Evolutionary conservation across 2,797 vertebrate species (phyloP), one percentile per base, ranked within the genome.

Genomic region (Myotis myotis): DNA sequence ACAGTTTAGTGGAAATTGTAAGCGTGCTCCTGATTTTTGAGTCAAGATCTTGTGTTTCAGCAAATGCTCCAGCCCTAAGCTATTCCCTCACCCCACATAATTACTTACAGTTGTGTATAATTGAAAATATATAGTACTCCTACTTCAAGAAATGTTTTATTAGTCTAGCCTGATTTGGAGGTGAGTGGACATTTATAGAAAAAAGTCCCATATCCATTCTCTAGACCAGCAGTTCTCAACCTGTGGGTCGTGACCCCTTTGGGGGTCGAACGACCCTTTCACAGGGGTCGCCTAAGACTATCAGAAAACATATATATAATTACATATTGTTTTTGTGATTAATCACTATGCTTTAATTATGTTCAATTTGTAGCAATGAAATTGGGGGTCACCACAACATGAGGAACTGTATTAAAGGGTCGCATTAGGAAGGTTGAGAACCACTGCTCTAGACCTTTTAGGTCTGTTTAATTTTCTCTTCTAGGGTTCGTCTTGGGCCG

Each of bases 131-230:
- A 17, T 78, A 53, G 7, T 75, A 79, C 44, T 44, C 6, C 90
- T 66, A 53, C 60, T 78, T 90, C 47, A 93, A 80, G 64, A 96
- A 90, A 82, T 64, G 20, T 89, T 82, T 84, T 8, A 49, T 91
- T 87, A 49, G 36, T 79, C 41, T 66, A 38, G 44, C 87, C 85
- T 85, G 81, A 90, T 80, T 55, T 51, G 20, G 28, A 41, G 28
- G 49, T 86, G 71, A 33, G 1, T 95, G 66, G 3, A 36, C 17
- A 0, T 90, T 71, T 71, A 28, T 33, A 70, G 82, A 55, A 89
- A 66, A 71, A 49, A 47, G 38, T 47, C 28, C 7, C 4, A 33
- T 12, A 30, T 16, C 8, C 7, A 51, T 82, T 68, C 17, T 75
- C 17, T 75, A 82, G 44, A 36, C 25, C 74, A 44, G 41, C 9